These are phyloP conservation scores for Epizoanthus scotinus DNA, from an alignment of 92 coral and sea anemone genomes.

Conservation along the genomic window DNA sequence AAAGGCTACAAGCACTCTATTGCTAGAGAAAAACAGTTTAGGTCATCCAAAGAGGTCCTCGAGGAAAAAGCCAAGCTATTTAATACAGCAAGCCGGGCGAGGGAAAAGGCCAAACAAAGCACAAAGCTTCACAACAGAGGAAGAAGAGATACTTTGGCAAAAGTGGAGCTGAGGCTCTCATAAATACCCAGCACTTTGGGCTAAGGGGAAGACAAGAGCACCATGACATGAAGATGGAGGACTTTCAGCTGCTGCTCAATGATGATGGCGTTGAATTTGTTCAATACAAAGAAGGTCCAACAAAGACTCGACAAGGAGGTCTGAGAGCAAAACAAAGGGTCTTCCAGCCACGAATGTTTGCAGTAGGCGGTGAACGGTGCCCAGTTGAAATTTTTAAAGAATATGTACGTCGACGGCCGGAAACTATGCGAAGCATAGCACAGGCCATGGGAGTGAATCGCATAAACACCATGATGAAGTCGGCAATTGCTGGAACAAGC, in stretches of 20 bases:
- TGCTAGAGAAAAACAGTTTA: slow-evolving; percentile 19
- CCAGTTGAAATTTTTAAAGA: slow-evolving; percentile 41
- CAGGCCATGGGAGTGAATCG: slow-evolving; percentile 48
- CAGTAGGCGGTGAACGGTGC: slow-evolving; percentile 21
- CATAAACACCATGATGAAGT: too few relatives aligned
- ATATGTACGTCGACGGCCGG: too few relatives aligned
- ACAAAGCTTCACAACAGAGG: slow-evolving; percentile 21
- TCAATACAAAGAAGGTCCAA: slow-evolving; percentile 45
- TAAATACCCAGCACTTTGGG: slow-evolving; percentile 43
- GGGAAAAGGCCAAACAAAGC: slow-evolving; percentile 26
- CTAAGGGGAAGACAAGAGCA: slow-evolving; percentile 39
- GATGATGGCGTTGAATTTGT: slow-evolving; percentile 28
- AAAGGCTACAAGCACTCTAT: background rate
- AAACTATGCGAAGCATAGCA: too few relatives aligned
- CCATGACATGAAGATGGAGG: slow-evolving; percentile 38
- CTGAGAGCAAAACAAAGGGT: slow-evolving; percentile 22
- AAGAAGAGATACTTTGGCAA: slow-evolving; percentile 43
- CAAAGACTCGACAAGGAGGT: slow-evolving; percentile 51
- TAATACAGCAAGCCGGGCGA: too few relatives aligned
- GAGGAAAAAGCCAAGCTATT: slow-evolving; percentile 43
- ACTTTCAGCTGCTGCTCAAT: background rate
- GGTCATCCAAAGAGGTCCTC: slow-evolving; percentile 24
- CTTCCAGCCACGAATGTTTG: slow-evolving; percentile 54
- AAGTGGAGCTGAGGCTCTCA: slow-evolving; percentile 32
- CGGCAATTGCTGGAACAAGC: too few relatives aligned